Base-by-base conservation (phyloP, 2,797 vertebrate species). In the Graptemys geographica region DNA sequence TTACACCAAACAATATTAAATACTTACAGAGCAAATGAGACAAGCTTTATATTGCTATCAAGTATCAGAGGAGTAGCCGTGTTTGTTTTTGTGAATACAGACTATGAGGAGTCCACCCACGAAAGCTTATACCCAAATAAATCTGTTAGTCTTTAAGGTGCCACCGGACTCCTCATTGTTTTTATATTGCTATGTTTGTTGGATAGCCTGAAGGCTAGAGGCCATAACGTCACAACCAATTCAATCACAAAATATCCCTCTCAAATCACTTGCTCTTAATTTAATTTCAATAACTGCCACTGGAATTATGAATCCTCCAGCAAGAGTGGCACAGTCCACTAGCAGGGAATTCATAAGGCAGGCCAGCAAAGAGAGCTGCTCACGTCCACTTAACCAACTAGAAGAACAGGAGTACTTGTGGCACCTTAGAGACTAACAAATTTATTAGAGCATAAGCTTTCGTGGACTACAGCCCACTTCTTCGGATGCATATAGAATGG, bases 21-120 rank as follows among this genome's bases (percentile, higher is more conserved):
- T 90, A 84, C 89, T 56, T 44, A 57, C 65, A 92, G 56, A 92
- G 82, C 82, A 27, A 93, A 80, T 72, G 90, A 96, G 90, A 83
- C 65, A 72, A 93, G 84, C 65, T 90, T 81, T 86, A 74, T 69
- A 84, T 49, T 95, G 92, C 55, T 55, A 55, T 55, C 55, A 55
- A 25, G 23, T 55, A 55, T 55, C 55, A 55, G 23, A 23, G 8
- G 55, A 23, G 55, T 10, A 25, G 55, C 23, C 9, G 4, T 55
- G 9, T 55, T 25, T 5, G 55, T 25, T 2, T 55, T 4, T 55
- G 9, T 55, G 8, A 4, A 25, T 9, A 55, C 1, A 55, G 4
- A 55, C 53, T 10, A 55, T 5, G 9, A 55, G 21, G 55, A 55
- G 55, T 25, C 55, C 51, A 51, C 13, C 51, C 15, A 51, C 5